Evolutionary conservation across 2,113 vertebrate species (phyloP).

Genomic region (Eidolon helvum): DNA sequence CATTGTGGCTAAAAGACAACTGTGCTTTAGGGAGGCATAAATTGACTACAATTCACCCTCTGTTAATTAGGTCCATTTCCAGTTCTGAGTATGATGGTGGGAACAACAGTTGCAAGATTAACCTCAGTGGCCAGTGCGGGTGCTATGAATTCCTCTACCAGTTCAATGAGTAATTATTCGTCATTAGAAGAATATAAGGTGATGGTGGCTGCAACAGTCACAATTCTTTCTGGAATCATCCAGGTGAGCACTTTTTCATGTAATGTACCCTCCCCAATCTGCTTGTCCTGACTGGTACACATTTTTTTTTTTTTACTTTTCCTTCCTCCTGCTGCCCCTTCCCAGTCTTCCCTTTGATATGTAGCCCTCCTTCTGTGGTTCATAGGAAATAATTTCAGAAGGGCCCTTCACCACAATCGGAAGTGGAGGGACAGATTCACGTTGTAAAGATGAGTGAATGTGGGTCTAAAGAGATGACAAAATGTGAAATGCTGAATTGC

Average conservation of each 20-base stretch:
- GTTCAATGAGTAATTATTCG: background rate
- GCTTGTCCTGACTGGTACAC: accelerated
- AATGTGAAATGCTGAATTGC: background rate
- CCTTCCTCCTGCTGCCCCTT: background rate
- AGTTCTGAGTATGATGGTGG: conserved; percentile 94
- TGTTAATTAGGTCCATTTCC: conserved; percentile 90
- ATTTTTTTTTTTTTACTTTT: background rate
- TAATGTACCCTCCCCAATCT: background rate
- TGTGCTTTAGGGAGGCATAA: background rate
- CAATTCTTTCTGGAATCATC: conserved; percentile 92
- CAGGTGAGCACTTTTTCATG: conserved; percentile 86
- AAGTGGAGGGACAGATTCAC: background rate
- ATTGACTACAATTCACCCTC: background rate
- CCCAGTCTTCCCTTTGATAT: background rate
- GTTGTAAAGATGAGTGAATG: background rate
- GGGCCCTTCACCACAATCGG: background rate
- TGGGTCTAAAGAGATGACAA: background rate
- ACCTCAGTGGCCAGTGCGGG: conserved; percentile 68
- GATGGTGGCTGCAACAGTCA: conserved; percentile 90
- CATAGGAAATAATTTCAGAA: background rate
- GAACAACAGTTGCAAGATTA: conserved; percentile 84
- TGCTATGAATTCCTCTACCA: conserved; percentile 69
- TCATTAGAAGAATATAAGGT: conserved; percentile 81
- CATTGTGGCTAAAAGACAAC: background rate
- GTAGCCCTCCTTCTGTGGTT: background rate